Evolutionary conservation across 2,888 invertebrate species (phyloP), one percentile per base, ranked within the genome.

Genomic region (Nymphalis polychloros): DNA sequence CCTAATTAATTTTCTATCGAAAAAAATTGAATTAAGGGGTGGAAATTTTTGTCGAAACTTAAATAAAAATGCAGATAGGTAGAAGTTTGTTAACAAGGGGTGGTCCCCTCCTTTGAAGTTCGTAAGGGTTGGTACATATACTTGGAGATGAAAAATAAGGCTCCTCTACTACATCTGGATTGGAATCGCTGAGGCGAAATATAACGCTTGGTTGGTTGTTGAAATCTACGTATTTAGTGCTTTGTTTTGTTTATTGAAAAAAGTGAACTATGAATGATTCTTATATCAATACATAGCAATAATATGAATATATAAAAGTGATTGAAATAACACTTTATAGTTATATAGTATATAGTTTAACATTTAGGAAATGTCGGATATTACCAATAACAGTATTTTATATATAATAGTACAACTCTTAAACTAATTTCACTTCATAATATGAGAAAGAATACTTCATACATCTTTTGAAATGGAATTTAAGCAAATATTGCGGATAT

Each of bases 1-100:
- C 63, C 79, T 84, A 85, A 85, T 86, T 85, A 86, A 85, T 86
- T 83, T 80, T 76, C 73, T 76, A 75, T 79, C 78, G 79, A 78
- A 80, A 84, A 81, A 84, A 83, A 84, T 86, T 86, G 80, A 84
- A 89, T 87, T 86, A 84, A 84, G 86, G 86, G 89, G 85, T 84
- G 83, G 84, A 81, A 84, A 84, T 84, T 88, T 88, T 87, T 84
- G 84, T 80, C 83, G 87, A 89, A 90, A 90, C 90, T 91, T 89
- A 88, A 90, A 89, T 89, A 89, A 90, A 90, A 90, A 91, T 85
- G 83, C 83, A 83, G 84, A 85, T 85, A 82, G 84, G 82, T 83
- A 80, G 79, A 84, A 84, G 81, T 83, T 83, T 80, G 80, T 77
- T 84, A 83, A 82, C 81, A 80, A 89, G 87, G 85, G 85, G 85